Base-by-base conservation (phyloP, 2,113 vertebrate genomes). In the Pogona vitticeps region DNA sequence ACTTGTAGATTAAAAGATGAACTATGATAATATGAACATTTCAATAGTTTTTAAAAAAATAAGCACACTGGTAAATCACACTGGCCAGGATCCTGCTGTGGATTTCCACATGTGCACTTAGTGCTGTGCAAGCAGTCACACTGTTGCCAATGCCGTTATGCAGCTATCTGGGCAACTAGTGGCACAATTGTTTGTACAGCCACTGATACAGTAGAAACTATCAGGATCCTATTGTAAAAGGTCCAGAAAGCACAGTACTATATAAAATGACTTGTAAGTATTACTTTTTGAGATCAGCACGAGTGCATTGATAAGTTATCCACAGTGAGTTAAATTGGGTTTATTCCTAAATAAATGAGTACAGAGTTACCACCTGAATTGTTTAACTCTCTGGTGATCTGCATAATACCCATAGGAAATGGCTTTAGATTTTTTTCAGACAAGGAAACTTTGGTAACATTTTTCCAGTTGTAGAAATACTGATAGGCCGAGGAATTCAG, bases 181-280 rank as follows among this genome's bases (percentile, higher is more conserved):
- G 5, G 46, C 46, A 52, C 46, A 52, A 52, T 36, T 71, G 52
- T 14, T 20, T 61, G 65, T 23, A 33, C 23, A 77, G 71, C 46
- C 56, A 52, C 46, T 52, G 5, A 5, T 52, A 5, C 46, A 52
- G 10, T 10, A 52, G 46, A 52, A 52, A 52, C 46, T 77, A 75
- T 77, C 61, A 92, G 79, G 0, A 0, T 86, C 26, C 18, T 23
- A 68, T 31, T 18, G 23, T 75, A 71, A 40, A 58, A 36, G 52
- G 70, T 86, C 76, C 76, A 65, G 65, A 76, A 42, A 65, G 73
- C 88, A 65, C 21, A 21, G 38, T 33, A 59, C 71, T 82, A 80
- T 81, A n/a, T 84, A 40, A 70, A 59, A 67, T 67, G 58, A 76
- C 38, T 80, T 71, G 21, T 63, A 81, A 80, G 63, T 58, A 46